Base-by-base conservation (phyloP, 1,140 invertebrate species). In the Leptonema lineaticorne region DNA sequence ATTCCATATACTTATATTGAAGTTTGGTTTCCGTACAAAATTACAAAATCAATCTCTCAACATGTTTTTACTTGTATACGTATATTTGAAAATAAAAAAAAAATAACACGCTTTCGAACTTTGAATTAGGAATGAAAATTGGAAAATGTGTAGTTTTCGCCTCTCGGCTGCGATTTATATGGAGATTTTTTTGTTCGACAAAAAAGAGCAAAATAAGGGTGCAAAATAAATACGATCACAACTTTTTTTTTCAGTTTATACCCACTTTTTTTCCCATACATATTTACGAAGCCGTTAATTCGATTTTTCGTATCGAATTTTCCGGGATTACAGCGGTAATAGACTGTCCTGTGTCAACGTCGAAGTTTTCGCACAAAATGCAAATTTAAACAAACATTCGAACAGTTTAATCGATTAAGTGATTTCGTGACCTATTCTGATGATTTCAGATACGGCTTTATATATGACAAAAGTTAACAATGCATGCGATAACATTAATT, bases 41-140 rank as follows among this genome's bases (percentile, higher is more conserved):
- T 53, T 53, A 53, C 50, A 53, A 53, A 53, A 53, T 53, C 50
- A 53, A 53, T 53, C 50, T 53, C 50, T 20, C 50, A 53, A 53
- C 50, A 53, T 45, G 18, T 24, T 24, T 53, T 24, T 26, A 3
- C 22, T 11, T 24, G 50, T 45, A n/a, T 45, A 45, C 37, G 37
- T 16, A 9, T 16, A 24, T 48, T 20, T 48, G 46, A 20, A 48
- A 20, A 26, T 41, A 14, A 16, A 16, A 41, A 41, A 33, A 33
- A 33, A 33, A 41, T 9, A 26, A 22, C 1, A 53, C 50, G 50
- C 8, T 26, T 53, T 14, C 22, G 3, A 45, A 45, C 37, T 45
- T 45, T 14, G 37, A 45, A 45, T 45, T 45, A 45, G 11, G 37
- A 7, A 45, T 16, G 37, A 45, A 45, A 45, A 45, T 45, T 45